Conservation (phyloP, 2,113 vertebrate genomes). For the Xiphias gladius region DNA sequence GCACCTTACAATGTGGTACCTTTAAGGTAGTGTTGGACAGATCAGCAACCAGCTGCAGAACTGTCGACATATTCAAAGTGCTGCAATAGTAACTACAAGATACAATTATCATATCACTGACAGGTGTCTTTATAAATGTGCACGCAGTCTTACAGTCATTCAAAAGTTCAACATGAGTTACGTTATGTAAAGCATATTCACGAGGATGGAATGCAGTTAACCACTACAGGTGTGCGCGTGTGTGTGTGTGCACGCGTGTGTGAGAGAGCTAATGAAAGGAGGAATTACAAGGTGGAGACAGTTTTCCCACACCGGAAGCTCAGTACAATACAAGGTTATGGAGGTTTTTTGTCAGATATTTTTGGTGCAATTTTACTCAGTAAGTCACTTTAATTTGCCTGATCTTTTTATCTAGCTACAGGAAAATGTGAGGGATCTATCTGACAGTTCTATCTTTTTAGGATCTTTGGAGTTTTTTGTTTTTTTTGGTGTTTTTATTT, state of each 20-base stretch:
- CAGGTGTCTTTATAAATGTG: conserved; percentile 51
- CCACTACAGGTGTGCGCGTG: conserved; percentile 33
- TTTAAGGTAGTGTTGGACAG: conserved; percentile 74
- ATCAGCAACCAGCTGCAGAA: conserved; percentile 75
- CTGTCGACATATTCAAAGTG: conserved; percentile 75
- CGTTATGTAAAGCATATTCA: conserved; percentile 35
- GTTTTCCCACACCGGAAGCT: conserved; percentile 21
- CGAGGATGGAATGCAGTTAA: conserved; percentile 37
- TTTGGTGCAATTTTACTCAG: background rate
- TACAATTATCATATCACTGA: conserved; percentile 41
- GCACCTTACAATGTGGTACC: conserved; percentile 71
- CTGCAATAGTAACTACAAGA: conserved; percentile 63
- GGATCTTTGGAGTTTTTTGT: conserved; percentile 65
- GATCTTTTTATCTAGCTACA: background rate
- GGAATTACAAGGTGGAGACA: conserved; percentile 31
- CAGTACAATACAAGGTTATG: background rate
- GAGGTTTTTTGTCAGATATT: background rate
- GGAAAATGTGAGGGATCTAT: conserved; percentile 4
- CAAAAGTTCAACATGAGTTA: conserved; percentile 45
- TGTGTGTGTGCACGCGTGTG: background rate
- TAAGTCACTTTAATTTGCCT: background rate
- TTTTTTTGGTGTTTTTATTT: background rate
- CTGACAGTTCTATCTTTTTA: conserved; percentile 64
- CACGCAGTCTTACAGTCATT: conserved; percentile 57
- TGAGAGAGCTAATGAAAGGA: conserved; percentile 22